phyloP scores from a whole-genome alignment of 2,113 vertebrate species.

The Malurus cyaneus region DNA sequence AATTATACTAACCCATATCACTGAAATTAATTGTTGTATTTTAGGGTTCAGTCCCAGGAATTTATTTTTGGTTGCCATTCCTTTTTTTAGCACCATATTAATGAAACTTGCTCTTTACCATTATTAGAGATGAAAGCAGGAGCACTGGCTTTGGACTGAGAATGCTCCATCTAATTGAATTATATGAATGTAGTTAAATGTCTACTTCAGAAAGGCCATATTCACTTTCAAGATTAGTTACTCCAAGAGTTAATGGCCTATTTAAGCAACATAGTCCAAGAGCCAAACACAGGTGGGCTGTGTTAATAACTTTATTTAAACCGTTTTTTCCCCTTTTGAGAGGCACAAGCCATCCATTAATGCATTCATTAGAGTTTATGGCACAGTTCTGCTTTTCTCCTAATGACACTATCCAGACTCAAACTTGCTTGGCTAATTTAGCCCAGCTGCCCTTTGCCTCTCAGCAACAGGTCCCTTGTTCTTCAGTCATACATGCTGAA shows the following conservation, averaged over 20 bases:
- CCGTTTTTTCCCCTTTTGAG: slow-evolving; percentile 77
- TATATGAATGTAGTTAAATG: slow-evolving; percentile 80
- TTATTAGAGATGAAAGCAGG: slow-evolving; percentile 78
- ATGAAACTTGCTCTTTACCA: slow-evolving; percentile 64
- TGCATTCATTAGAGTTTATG: slow-evolving; percentile 85
- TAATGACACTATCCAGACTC: slow-evolving; percentile 82
- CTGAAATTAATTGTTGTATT: not conserved
- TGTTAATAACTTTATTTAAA: slow-evolving; percentile 89
- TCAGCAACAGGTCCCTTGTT: slow-evolving; percentile 66
- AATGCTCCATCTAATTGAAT: slow-evolving; percentile 80
- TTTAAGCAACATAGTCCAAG: slow-evolving; percentile 77
- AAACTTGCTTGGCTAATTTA: slow-evolving; percentile 75
- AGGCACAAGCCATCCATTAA: slow-evolving; percentile 82
- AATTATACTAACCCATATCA: not conserved
- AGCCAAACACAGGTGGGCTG: slow-evolving; percentile 81
- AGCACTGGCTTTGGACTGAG: slow-evolving; percentile 65
- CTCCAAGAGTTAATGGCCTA: slow-evolving; percentile 78
- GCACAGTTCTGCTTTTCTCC: slow-evolving; percentile 79
- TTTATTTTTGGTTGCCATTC: slow-evolving; percentile 12
- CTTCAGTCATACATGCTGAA: not conserved
- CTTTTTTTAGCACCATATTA: slow-evolving; percentile 58
- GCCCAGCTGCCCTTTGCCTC: slow-evolving; percentile 78
- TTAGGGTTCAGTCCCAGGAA: not conserved
- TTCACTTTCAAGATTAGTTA: slow-evolving; percentile 78
- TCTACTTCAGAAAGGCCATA: slow-evolving; percentile 78